A percentile compares a stretch with the other conserved stretches of the same genome.
These are phyloP conservation scores for Trachemys scripta DNA, from an alignment of 2,113 vertebrate species.

Conservation along the genomic window DNA sequence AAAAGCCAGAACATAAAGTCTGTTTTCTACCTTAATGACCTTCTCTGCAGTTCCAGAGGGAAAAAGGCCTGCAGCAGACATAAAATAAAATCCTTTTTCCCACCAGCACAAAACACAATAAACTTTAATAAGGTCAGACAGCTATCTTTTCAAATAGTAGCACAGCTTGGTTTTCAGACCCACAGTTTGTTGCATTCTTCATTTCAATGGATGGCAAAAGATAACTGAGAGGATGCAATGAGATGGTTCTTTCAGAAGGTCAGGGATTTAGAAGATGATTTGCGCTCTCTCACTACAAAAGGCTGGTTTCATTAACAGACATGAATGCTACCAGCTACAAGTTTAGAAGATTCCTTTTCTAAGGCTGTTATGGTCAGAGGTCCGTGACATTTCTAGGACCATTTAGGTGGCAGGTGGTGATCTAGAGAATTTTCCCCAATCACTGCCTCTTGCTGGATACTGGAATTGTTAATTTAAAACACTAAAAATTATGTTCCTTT, in stretches of 20 bases:
- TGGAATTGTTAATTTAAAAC: neutral
- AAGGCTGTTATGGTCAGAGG: neutral
- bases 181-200: neutral
- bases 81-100: neutral
- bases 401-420: neutral
- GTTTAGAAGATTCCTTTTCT: neutral
- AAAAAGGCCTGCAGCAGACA: neutral
- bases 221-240: neutral
- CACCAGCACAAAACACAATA: neutral
- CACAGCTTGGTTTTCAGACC: neutral
- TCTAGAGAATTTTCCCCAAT: neutral
- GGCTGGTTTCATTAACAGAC: neutral
- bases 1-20: neutral
- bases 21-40: neutral
- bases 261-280: neutral
- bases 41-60: fast-evolving
- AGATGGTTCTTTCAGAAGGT: neutral
- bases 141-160: neutral
- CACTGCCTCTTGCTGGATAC: neutral
- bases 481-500: neutral
- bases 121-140: neutral
- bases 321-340: neutral
- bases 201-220: neutral
- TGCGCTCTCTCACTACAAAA: neutral
- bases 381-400: neutral